Evolutionary conservation across 2,888 invertebrate genomes (phyloP).

Genomic region (Folsomia manolachei): DNA sequence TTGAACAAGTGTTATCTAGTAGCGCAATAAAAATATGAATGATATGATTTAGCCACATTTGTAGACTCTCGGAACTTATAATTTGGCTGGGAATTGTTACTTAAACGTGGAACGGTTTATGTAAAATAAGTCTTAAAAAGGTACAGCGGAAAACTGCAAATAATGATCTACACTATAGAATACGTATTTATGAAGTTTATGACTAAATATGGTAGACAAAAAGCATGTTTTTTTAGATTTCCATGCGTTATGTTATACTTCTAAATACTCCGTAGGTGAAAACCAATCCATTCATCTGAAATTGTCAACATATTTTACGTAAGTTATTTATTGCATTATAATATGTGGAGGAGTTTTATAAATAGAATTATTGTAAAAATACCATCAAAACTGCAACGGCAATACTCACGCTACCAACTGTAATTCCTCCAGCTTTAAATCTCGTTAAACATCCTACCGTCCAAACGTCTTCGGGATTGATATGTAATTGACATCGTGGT

Average conservation of each 20-base stretch:
- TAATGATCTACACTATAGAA: no score
- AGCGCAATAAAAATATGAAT: no score
- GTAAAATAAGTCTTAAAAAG: no score
- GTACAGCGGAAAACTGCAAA: no score
- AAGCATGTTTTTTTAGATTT: not conserved
- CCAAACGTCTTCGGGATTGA: conserved; percentile 65
- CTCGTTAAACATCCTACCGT: conserved; percentile 72
- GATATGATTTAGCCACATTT: no score
- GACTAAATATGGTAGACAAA: not conserved
- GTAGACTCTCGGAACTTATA: no score
- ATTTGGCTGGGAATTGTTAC: no score
- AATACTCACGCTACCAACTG: conserved; percentile 77
- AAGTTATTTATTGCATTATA: not conserved
- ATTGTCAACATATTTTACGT: not conserved
- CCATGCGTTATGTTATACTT: conserved; percentile 62
- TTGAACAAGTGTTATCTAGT: no score
- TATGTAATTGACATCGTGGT: conserved; percentile 61
- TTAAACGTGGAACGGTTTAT: no score
- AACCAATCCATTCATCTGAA: conserved; percentile 77
- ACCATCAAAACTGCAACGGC: conserved; percentile 83
- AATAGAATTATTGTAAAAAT: no score
- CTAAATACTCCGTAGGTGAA: conserved; percentile 81
- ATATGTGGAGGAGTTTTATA: conserved; percentile 6
- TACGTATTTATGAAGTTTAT: not conserved
- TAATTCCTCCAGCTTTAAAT: conserved; percentile 70